These are phyloP conservation scores for Alosa sapidissima DNA, from an alignment of 2,797 vertebrate genomes.

Conservation along the genomic window DNA sequence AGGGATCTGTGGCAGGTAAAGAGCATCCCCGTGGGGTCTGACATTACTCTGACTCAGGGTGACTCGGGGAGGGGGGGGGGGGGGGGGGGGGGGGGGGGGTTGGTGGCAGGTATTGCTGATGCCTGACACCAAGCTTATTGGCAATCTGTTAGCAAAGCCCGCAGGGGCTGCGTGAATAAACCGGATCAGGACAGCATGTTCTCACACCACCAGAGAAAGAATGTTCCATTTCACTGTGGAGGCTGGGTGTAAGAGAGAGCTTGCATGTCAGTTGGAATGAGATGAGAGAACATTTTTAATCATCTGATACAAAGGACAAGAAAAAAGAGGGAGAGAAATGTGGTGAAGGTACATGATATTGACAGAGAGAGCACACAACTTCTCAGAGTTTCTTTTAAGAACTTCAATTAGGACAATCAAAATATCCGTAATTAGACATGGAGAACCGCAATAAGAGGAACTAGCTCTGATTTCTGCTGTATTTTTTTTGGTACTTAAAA, in stretches of 20 bases:
- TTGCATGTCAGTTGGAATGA: neutral
- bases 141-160: constrained; percentile 76
- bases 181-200: neutral
- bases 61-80: neutral
- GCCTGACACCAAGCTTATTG: constrained; percentile 74
- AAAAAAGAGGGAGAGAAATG: neutral
- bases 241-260: neutral
- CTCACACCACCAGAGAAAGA: neutral
- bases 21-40: constrained; percentile 57
- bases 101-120: constrained; percentile 47
- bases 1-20: constrained; percentile 67
- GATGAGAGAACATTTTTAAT: neutral
- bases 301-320: neutral
- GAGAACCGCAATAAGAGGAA: neutral
- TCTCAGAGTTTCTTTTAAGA: neutral
- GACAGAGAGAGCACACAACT: neutral
- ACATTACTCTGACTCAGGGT: constrained; percentile 60
- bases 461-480: neutral
- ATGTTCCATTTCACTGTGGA: neutral
- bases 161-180: constrained; percentile 50
- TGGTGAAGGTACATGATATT: neutral
- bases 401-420: neutral
- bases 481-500: neutral
- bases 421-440: neutral
- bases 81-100: neutral